Percentiles rank a stretch among this genome's conserved stretches.
These are phyloP conservation scores for Drosophila auraria DNA, from an alignment of 1,140 invertebrate genomes.

Conservation along the genomic window DNA sequence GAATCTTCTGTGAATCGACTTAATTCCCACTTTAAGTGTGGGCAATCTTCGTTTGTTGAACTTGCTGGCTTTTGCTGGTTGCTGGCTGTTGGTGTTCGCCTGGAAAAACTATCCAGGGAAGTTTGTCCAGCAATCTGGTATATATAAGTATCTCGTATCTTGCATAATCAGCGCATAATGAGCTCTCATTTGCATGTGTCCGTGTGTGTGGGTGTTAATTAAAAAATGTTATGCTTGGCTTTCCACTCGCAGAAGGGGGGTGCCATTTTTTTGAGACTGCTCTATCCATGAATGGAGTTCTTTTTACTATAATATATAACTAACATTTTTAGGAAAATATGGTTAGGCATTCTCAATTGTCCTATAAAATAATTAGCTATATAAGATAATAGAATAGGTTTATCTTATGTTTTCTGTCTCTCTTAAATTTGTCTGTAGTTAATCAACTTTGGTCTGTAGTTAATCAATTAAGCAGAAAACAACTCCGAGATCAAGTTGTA, in stretches of 20 bases:
- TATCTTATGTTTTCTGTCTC: neutral
- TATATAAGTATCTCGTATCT: conserved; percentile 39
- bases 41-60: conserved; percentile 60
- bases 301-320: neutral
- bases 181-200: conserved; percentile 74
- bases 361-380: neutral
- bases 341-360: too few relatives aligned
- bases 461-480: conserved; percentile 50
- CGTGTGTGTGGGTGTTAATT: conserved; percentile 44
- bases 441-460: conserved; percentile 15
- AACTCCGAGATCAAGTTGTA: conserved; percentile 43
- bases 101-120: conserved; percentile 50
- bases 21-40: neutral
- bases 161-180: conserved; percentile 76
- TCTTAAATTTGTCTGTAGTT: conserved; percentile 10
- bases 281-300: conserved; percentile 6
- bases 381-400: neutral
- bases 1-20: conserved; percentile 60
- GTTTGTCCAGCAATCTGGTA: conserved; percentile 23
- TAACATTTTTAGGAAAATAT: too few relatives aligned
- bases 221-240: conserved; percentile 52
- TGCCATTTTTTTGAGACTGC: neutral
- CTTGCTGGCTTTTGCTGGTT: conserved; percentile 35
- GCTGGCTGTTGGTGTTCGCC: conserved; percentile 34
- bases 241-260: conserved; percentile 1